These are phyloP conservation scores for Aradus depressus DNA, from an alignment of 2,888 invertebrate species.

Conservation along the genomic window DNA sequence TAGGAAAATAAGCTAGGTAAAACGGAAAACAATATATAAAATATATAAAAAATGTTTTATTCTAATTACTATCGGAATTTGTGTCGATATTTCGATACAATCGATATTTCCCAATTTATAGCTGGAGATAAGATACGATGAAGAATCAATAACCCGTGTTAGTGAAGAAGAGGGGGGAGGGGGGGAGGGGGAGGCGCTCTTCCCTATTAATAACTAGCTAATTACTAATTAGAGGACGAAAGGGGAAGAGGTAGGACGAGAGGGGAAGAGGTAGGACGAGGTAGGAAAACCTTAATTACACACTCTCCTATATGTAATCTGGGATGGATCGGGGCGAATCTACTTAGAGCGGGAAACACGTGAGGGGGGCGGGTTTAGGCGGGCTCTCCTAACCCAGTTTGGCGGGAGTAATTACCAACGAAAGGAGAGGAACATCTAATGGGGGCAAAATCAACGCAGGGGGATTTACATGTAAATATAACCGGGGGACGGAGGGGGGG, in stretches of 20 bases:
- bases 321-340: slow-evolving; percentile 13
- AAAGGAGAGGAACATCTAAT: slow-evolving; percentile 2
- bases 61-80: too few species aligned
- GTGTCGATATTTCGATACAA: too few species aligned
- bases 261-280: too few species aligned
- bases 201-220: slow-evolving; percentile 29
- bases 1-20: too few species aligned
- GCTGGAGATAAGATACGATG: too few species aligned
- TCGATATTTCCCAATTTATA: too few species aligned
- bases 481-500: not conserved
- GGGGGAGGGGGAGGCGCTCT: slow-evolving; percentile 5
- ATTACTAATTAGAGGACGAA: slow-evolving; percentile 27
- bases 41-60: too few species aligned
- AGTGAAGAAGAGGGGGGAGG: not conserved
- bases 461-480: slow-evolving; percentile 14
- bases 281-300: slow-evolving; percentile 21
- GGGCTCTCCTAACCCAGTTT: slow-evolving; percentile 11
- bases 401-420: slow-evolving; percentile 9
- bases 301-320: slow-evolving; percentile 20
- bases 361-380: slow-evolving; percentile 7
- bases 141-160: not conserved
- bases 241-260: too few species aligned
- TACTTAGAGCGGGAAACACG: slow-evolving; percentile 13
- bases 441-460: slow-evolving; percentile 6
- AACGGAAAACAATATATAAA: too few species aligned